phyloP scores from a whole-genome alignment of 2,888 invertebrate genomes.

The Oligia latruncula region DNA sequence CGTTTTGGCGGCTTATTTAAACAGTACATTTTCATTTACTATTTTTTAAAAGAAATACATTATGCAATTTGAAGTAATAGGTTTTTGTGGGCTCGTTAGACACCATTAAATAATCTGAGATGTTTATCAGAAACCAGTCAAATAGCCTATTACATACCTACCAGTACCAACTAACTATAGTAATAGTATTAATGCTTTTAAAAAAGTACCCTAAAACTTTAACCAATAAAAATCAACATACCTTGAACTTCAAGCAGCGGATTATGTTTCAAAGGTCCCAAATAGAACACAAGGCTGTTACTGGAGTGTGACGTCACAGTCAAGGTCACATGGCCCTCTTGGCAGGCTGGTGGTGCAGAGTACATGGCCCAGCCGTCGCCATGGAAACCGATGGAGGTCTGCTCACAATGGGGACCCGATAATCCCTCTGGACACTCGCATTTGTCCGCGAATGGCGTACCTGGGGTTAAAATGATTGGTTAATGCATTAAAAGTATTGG shows the following conservation, averaged over 20 bases:
- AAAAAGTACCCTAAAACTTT: not conserved
- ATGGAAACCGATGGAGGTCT: conserved; percentile 95
- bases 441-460: conserved; percentile 90
- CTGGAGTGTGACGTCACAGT: conserved; percentile 94
- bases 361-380: conserved; percentile 98
- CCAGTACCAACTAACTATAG: too few relatives aligned
- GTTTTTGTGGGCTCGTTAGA: too few relatives aligned
- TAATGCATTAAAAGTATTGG: not conserved
- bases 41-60: too few relatives aligned
- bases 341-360: conserved; percentile 96
- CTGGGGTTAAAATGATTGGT: conserved; percentile 66
- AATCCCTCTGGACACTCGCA: conserved; percentile 95
- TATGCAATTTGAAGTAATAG: too few relatives aligned
- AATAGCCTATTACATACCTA: too few relatives aligned
- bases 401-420: conserved; percentile 97
- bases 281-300: conserved; percentile 96
- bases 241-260: conserved; percentile 92
- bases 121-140: too few relatives aligned
- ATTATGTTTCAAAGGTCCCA: conserved; percentile 94
- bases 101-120: too few relatives aligned
- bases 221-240: conserved; percentile 69
- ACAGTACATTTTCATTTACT: too few relatives aligned
- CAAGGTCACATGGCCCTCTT: conserved; percentile 94
- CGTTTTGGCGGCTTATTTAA: too few relatives aligned
- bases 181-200: too few relatives aligned